These are phyloP conservation scores for Drosophila yakuba DNA, from an alignment of 1,140 invertebrate genomes.

Conservation along the genomic window DNA sequence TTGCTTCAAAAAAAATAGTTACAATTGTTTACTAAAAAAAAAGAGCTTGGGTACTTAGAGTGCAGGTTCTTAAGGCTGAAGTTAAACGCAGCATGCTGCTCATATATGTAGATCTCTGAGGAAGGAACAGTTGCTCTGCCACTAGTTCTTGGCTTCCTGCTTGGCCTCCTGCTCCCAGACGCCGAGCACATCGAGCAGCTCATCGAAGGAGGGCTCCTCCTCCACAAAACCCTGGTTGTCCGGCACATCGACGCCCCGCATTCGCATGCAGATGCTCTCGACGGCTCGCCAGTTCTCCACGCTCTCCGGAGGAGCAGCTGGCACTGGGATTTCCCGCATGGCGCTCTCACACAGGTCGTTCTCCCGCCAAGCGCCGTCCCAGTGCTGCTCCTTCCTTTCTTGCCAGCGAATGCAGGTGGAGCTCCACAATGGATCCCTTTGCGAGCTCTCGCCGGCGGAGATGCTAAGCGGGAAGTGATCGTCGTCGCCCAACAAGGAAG, in stretches of 20 bases:
- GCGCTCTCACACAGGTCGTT: neutral
- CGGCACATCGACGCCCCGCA: slow-evolving; percentile 4
- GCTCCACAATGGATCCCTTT: neutral
- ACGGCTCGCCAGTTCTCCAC: neutral
- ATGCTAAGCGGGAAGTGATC: neutral
- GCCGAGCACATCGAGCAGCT: slow-evolving; percentile 15
- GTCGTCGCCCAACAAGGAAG: neutral
- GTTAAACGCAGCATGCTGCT: no score
- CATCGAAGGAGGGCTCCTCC: neutral
- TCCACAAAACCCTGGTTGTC: neutral
- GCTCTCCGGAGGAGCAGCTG: neutral
- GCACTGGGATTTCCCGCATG: neutral
- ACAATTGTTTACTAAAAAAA: no score
- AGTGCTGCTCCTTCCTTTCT: neutral
- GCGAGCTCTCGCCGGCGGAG: neutral
- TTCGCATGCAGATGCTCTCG: slow-evolving; percentile 19
- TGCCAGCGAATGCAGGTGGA: neutral
- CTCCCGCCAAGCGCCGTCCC: neutral
- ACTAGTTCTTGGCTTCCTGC: neutral
- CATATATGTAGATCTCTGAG: no score
- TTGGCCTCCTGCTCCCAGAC: neutral
- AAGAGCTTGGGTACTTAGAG: no score
- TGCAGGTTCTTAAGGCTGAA: no score
- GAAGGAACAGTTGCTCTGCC: no score
- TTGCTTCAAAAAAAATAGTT: no score